Evolutionary conservation across 2,888 invertebrate species (phyloP), one percentile per base, ranked within the genome.

Genomic region (Scaptodrosophila latifasciaeformis): DNA sequence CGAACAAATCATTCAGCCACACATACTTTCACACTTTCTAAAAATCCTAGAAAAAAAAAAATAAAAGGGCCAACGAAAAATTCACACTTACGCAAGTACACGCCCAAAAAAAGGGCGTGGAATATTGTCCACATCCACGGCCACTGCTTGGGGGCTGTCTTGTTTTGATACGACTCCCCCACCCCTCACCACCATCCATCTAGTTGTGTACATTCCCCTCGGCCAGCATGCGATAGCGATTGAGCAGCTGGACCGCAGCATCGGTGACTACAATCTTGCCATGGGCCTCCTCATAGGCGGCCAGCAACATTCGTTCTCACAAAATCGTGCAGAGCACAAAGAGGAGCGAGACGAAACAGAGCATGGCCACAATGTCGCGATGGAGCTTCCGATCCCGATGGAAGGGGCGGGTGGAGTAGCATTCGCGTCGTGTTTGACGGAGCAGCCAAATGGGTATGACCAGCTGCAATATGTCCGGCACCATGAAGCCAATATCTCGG

Each of bases 401-500:
- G 47, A 87, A 84, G 3, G 86, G 86, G 24, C 85, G 77, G 10
- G 85, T 85, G 9, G 81, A 69, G 50, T 82, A 86, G 35, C 78
- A 80, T 58, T 87, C 87, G 7, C 79, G 78, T 2, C 87, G 81
- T 10, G 82, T 70, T 49, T 84, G 82, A 43, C 87, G 84, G 54
- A 89, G 77, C 57, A 88, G 84, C 84, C 88, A 87, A 12, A 90
- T 65, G 30, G 92, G 90, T 58, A 92, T 85, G 13, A 89, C 65
- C 19, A 92, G 86, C 72, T 91, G 91, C 29, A 91, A 84, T 40
- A 91, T 82, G 71, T 92, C 92, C 19, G 91, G 91, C 53, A 90
- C 87, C 91, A 92, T 91, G 67, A 92, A 90, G 27, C 90, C 89
- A 61, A 92, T 84, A 83, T 92, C 92, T 9, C 92, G 88, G 46